Evolutionary conservation across 2,113 vertebrate species (phyloP).

Genomic region (Empidonax alnorum): DNA sequence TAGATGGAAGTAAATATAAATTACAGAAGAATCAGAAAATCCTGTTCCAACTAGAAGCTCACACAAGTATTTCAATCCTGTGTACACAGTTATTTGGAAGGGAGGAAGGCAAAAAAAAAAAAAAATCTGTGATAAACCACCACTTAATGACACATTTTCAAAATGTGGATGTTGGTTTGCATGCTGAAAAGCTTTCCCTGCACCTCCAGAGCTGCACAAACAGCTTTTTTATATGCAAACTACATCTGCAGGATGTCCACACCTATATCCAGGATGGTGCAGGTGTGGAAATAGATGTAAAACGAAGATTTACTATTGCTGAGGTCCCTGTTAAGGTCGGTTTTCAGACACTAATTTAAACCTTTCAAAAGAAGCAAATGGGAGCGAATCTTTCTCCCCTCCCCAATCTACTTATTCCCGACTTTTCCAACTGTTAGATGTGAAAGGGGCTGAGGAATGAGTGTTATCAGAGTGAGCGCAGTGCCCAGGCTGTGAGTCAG

Average conservation of each 20-base stretch:
- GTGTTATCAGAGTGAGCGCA: not conserved
- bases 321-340: not conserved
- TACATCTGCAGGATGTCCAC: not conserved
- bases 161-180: constrained; percentile 15
- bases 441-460: not conserved
- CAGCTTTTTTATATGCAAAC: constrained; percentile 19
- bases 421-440: not conserved
- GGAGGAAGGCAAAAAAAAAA: not conserved
- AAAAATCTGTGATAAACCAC: constrained; percentile 6
- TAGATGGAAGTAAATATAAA: constrained; percentile 41
- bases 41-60: constrained; percentile 4
- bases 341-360: not conserved
- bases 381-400: not conserved
- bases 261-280: not conserved
- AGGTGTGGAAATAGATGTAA: not conserved
- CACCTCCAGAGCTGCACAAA: constrained; percentile 7
- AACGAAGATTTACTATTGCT: not conserved
- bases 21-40: constrained; percentile 48
- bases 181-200: not conserved
- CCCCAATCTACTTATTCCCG: not conserved
- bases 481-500: constrained; percentile 2
- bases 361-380: not conserved
- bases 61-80: not conserved
- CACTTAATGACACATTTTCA: constrained; percentile 52
- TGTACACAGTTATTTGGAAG: not conserved